phyloP scores from a whole-genome alignment of 2,888 invertebrate species.

The Nemotelus pantherinus region DNA sequence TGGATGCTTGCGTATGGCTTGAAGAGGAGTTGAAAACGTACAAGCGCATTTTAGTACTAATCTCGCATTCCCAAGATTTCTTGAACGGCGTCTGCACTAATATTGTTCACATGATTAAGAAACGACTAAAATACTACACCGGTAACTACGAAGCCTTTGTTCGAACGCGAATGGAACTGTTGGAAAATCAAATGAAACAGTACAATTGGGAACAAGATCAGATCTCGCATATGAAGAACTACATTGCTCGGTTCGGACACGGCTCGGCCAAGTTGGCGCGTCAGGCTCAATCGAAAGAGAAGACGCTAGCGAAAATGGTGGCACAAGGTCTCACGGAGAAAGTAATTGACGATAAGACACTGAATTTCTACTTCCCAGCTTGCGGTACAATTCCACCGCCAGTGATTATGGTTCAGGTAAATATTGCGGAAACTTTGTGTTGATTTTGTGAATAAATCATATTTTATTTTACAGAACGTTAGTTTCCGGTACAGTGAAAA shows the following conservation, averaged over 20 bases:
- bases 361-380: conserved; percentile 94
- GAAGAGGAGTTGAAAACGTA: conserved; percentile 97
- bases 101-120: conserved; percentile 94
- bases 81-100: conserved; percentile 97
- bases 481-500: conserved; percentile 91
- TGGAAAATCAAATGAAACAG: conserved; percentile 98
- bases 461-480: conserved; percentile 74
- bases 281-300: conserved; percentile 99
- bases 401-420: conserved; percentile 96
- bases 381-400: conserved; percentile 98
- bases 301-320: conserved; percentile 99
- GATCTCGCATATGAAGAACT: conserved; percentile 99
- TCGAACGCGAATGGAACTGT: conserved; percentile 89
- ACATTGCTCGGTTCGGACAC: conserved; percentile 99
- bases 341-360: conserved; percentile 87
- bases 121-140: conserved; percentile 92
- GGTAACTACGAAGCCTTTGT: conserved; percentile 98
- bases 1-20: conserved; percentile 99
- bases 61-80: conserved; percentile 99
- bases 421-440: conserved; percentile 45
- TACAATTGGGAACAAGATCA: conserved; percentile 99
- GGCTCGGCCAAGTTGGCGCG: conserved; percentile 98
- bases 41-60: conserved; percentile 94
- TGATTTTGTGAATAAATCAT: conserved; percentile 40
- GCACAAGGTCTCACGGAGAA: conserved; percentile 97